These are phyloP conservation scores for Clitarchus hookeri DNA, from an alignment of 2,888 invertebrate species.

Conservation along the genomic window DNA sequence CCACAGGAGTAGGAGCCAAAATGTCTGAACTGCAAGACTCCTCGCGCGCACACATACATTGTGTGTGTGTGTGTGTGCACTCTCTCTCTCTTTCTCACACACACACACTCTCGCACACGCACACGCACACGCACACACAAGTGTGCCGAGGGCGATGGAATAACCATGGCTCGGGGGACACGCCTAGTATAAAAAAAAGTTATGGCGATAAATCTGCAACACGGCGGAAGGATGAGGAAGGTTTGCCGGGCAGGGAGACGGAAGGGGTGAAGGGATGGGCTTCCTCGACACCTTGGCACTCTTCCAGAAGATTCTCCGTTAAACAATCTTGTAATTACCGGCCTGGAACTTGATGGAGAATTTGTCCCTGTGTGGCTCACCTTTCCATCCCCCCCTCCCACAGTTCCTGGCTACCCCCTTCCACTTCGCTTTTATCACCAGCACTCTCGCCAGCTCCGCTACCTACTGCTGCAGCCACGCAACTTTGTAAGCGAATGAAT, in stretches of 20 bases:
- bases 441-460: too few species aligned
- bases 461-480: too few species aligned
- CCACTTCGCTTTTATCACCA: background rate
- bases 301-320: background rate
- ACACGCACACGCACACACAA: too few species aligned
- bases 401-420: background rate
- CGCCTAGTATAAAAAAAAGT: background rate
- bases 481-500: too few species aligned
- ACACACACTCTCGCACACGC: too few species aligned
- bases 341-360: slow-evolving; percentile 9
- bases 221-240: background rate
- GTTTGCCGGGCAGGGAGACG: background rate
- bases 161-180: background rate
- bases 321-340: slow-evolving; percentile 14
- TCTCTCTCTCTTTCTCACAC: too few species aligned
- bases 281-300: background rate
- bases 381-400: background rate
- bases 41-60: too few species aligned
- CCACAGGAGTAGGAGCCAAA: too few species aligned
- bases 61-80: too few species aligned
- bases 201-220: background rate
- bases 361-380: slow-evolving; percentile 4
- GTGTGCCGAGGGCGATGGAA: background rate
- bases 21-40: too few species aligned
- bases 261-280: background rate